A percentile compares a stretch with the other conserved stretches of the same genome.
Conservation (phyloP, 2,113 vertebrate genomes). For the Epinephelus lanceolatus region DNA sequence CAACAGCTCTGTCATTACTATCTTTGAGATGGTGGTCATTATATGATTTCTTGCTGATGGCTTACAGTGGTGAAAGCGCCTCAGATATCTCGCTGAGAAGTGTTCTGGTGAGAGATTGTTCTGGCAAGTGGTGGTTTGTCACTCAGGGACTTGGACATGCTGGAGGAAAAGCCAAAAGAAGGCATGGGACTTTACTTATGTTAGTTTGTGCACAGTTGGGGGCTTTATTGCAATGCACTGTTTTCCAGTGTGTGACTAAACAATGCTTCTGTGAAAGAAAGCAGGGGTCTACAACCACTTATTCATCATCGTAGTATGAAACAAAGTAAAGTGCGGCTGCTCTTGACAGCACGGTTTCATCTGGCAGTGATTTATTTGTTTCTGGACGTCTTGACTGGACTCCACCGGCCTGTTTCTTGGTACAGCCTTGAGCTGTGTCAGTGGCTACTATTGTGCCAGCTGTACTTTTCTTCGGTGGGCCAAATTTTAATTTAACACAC, state of each 20-base stretch:
- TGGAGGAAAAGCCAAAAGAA: constrained; percentile 38
- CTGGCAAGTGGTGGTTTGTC: constrained; percentile 19
- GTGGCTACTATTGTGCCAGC: constrained; percentile 19
- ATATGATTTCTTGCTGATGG: background rate
- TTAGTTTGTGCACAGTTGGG: constrained; percentile 56
- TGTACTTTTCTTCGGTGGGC: constrained; percentile 19
- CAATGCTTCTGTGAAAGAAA: constrained; percentile 10
- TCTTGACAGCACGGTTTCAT: constrained; percentile 33
- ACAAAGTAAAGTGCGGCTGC: constrained; percentile 27
- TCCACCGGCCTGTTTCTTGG: background rate
- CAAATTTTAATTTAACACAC: constrained; percentile 30
- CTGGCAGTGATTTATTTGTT: constrained; percentile 51
- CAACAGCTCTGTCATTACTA: background rate
- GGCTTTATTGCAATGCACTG: constrained; percentile 8
- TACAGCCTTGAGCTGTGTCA: constrained; percentile 26
- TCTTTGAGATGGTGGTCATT: background rate
- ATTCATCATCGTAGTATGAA: background rate
- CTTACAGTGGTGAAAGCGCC: constrained; percentile 1
- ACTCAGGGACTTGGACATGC: background rate
- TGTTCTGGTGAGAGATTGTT: constrained; percentile 18
- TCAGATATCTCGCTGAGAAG: constrained; percentile 34
- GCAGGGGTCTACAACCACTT: constrained; percentile 4
- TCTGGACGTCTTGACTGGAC: constrained; percentile 48
- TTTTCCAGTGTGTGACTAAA: constrained; percentile 40
- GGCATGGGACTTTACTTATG: constrained; percentile 16